These are phyloP conservation scores for Balanococcus diminutus DNA, from an alignment of 2,888 invertebrate genomes.

Conservation along the genomic window DNA sequence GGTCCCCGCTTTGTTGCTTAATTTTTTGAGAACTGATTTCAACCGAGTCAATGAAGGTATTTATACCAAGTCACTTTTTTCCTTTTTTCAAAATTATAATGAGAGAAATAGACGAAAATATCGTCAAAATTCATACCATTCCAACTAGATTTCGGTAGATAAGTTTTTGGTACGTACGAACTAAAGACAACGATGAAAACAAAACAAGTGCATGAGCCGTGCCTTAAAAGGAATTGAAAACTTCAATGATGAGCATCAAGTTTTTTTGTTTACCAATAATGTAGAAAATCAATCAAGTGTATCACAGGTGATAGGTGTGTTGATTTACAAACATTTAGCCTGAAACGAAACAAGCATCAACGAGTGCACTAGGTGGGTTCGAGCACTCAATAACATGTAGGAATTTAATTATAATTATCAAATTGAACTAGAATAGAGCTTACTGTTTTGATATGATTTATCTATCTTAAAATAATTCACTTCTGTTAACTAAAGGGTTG, in stretches of 20 bases:
- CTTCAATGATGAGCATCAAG: background rate
- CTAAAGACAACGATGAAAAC: background rate
- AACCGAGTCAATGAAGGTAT: background rate
- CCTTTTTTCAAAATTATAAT: no score
- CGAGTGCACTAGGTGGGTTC: background rate
- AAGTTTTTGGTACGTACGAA: no score
- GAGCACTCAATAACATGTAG: no score
- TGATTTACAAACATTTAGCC: background rate
- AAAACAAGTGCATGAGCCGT: background rate
- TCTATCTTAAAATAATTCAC: no score
- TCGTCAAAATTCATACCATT: no score
- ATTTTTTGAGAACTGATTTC: conserved; percentile 40
- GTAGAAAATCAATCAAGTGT: background rate
- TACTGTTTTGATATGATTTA: no score
- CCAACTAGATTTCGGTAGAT: no score
- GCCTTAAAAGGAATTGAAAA: background rate
- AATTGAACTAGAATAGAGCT: no score
- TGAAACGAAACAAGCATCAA: background rate
- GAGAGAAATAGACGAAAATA: no score
- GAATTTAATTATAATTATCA: no score
- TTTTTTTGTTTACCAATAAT: background rate
- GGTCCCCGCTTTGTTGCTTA: background rate
- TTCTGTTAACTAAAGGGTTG: no score
- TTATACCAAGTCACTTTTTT: background rate
- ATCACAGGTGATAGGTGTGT: background rate